Evolutionary conservation across 1,140 invertebrate genomes (phyloP), one percentile per base, ranked within the genome.

Genomic region (Euwallacea fornicatus): DNA sequence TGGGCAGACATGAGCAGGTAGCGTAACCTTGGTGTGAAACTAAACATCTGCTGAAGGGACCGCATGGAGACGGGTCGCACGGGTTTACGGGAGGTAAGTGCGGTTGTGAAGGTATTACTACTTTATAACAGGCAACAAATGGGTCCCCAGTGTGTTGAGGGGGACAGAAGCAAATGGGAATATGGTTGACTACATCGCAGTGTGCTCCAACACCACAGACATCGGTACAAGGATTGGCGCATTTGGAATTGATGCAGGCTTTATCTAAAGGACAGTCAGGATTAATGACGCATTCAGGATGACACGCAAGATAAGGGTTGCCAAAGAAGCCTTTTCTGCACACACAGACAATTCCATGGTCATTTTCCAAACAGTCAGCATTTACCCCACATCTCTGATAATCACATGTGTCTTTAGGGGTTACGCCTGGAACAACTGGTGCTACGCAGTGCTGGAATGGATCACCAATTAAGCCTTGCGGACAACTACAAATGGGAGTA

Each of bases 201-300:
- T 87, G 82, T 9, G 93, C 90, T 77, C 87, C 87, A 54, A 88
- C 83, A 55, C 92, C 92, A 80, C 92, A 94, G n/a, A 89, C 88
- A 43, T 89, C 87, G 53, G 83, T 81, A 75, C 93, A 95, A 42
- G 92, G 92, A 83, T 93, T 87, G 64, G 89, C 85, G 78, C 93
- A 95, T 83, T 90, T 92, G 69, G 91, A 89, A 76, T 93, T 93
- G 11, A 90, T 86, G 76, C 91, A 94, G 33, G 91, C 88, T 76
- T 86, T 84, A 46, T 87, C 85, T 42, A 86, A 78, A 8, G 85
- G 77, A 81, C 92, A 94, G 77, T 94, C 91, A 13, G 88, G 88
- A 77, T 93, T 93, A 11, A 91, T 85, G 1, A 93, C 88, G 82
- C 92, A 94, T 82, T 93, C 89, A 0, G 91, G 89, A 50, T 88